Evolutionary conservation across 2,888 invertebrate genomes (phyloP), one percentile per base, ranked within the genome.

Genomic region (Cacoxenus indagator): DNA sequence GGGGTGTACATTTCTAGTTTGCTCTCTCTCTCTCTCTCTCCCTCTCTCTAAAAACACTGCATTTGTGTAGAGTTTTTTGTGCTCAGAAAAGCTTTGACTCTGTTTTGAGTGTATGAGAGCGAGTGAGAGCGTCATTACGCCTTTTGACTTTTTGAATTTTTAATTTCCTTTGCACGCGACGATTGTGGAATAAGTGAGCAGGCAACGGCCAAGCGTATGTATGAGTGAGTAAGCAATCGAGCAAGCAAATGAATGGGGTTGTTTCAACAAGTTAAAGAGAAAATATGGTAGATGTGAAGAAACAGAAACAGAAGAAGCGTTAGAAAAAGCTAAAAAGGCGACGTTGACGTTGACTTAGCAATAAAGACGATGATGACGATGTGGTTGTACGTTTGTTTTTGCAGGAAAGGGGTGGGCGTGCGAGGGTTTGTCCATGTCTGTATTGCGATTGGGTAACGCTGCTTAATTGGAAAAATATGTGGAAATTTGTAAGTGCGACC

Each of bases 91-190:
- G 73, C 76, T 78, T 22, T 51, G 22, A 22, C 51, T 51, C 51
- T 19, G 22, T 51, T 22, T 6, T 29, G 17, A 17, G 17, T 17
- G 29, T 31, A 17, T 59, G n/a, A 1, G 31, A 31, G 31, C 19
- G n/a, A 2, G 31, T 31, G 19, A 31, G 59, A 31, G 11, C 19
- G 1, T 57, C 4, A 17, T 62, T 81, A 81, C 78, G 80, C 80
- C 80, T 80, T 62, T 80, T 80, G 80, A 80, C 80, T 80, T 82
- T 80, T 82, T 75, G 82, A 80, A 82, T 82, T 80, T n/a, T 77
- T 80, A 80, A 80, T 82, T 80, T 80, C 82, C 80, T 82, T 80
- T 82, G 73, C 78, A 75, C 73, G 78, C 79, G 76, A 78, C 70
- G 74, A 68, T 68, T 45, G 37, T 59, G 65, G 54, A 48, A 19